Base-by-base conservation (phyloP, 2,113 vertebrate genomes). In the Daboia siamensis region DNA sequence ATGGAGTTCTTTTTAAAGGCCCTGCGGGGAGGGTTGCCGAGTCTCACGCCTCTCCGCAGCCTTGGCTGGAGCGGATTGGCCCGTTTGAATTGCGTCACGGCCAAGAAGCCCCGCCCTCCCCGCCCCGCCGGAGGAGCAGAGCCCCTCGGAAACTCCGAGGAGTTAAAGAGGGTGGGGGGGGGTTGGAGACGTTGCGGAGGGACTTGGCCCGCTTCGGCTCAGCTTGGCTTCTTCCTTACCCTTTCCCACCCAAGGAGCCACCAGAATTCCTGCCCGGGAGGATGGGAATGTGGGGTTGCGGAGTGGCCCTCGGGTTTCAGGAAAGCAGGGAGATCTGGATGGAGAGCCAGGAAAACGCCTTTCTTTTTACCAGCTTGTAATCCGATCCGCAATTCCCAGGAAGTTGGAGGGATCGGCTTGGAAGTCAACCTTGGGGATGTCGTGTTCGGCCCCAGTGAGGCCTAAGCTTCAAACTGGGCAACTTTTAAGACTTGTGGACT, bases 1-100 rank as follows among this genome's bases (percentile, higher is more conserved):
- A 97, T 98, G 97, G 97, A 97, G 97, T 93, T 89, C 91, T 89
- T 85, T 95, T 96, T 95, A 96, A 96, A 93, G 1, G 85, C 91
- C 92, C 94, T 91, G 95, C 93, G 92, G 94, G 93, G 93, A 92
- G 94, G 87, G 87, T 21, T 4, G 55, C 26, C 26, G 0, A 29
- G 88, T 33, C 55, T 59, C 91, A 26, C 39, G 69, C 91, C 61
- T 92, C 94, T 94, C 93, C 93, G 91, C 93, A 92, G 94, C 95
- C 93, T 94, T 96, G 87, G 92, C 94, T 69, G 93, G 93, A 61
- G 92, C 92, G 95, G 94, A 93, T 93, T 96, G 94, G 96, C 29
- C 91, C 90, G 93, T 97, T 96, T 95, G 96, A 97, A 97, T 93
- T 11, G 90, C 96, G 93, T 95, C 91, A 54, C n/a, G 80, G 7